Evolutionary conservation across 1,140 invertebrate species (phyloP).

Genomic region (Andrena cerasifolii): DNA sequence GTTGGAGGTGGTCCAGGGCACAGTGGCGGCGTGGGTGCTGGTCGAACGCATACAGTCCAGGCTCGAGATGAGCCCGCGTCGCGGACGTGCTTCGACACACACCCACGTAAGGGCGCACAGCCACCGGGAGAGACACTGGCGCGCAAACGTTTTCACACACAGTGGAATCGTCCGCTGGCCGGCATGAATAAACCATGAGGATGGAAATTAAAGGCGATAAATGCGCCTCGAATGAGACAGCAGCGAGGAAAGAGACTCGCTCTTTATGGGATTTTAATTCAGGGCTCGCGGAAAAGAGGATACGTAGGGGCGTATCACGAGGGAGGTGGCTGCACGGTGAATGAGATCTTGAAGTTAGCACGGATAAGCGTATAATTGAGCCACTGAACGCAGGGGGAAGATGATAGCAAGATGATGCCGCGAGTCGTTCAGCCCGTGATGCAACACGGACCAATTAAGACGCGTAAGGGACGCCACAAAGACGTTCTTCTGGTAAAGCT

Average conservation of each 20-base stretch:
- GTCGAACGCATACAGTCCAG: constrained; percentile 12
- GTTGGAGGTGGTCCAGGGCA: constrained; percentile 20
- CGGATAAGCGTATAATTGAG: constrained; percentile 35
- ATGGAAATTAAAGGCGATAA: constrained; percentile 81
- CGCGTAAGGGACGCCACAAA: background rate
- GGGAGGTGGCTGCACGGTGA: background rate
- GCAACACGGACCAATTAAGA: constrained; percentile 42
- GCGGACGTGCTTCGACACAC: constrained; percentile 23
- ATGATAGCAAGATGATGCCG: background rate
- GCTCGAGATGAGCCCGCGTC: constrained; percentile 41
- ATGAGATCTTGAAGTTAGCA: constrained; percentile 8
- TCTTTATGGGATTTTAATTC: constrained; percentile 79
- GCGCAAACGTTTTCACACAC: constrained; percentile 36
- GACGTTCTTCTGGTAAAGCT: no score
- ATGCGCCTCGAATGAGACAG: constrained; percentile 74
- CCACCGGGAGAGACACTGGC: background rate
- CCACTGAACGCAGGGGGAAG: background rate
- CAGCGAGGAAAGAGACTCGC: constrained; percentile 67
- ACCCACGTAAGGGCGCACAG: background rate
- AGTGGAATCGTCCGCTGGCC: constrained; percentile 50
- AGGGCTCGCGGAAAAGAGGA: constrained; percentile 50
- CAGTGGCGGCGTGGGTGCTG: background rate
- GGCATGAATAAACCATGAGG: constrained; percentile 78
- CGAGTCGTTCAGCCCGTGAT: constrained; percentile 3
- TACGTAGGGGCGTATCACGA: constrained; percentile 24